Evolutionary conservation across 2,113 vertebrate species (phyloP).

Genomic region (Donacobius atricapilla): DNA sequence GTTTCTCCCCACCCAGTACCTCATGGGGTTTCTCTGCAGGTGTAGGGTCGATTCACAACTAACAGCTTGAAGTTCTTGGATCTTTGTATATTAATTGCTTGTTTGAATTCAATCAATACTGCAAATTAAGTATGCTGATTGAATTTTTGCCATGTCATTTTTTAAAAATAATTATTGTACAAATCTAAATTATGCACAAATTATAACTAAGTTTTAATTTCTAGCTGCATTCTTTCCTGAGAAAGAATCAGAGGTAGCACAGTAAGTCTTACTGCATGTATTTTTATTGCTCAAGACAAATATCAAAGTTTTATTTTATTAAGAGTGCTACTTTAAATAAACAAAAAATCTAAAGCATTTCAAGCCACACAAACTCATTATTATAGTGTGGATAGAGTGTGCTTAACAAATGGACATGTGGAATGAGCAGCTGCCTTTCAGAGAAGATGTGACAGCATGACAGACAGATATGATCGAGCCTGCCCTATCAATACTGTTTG

Average conservation of each 20-base stretch:
- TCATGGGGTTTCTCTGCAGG: background rate
- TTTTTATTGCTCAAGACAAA: background rate
- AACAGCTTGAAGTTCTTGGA: background rate
- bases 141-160: background rate
- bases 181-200: background rate
- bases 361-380: background rate
- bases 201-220: background rate
- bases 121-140: background rate
- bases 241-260: background rate
- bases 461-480: background rate
- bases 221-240: background rate
- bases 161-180: background rate
- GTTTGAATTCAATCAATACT: background rate
- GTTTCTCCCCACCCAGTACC: background rate
- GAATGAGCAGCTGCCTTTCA: conserved; percentile 35
- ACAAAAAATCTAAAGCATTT: conserved; percentile 23
- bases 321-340: conserved; percentile 27
- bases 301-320: conserved; percentile 32
- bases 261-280: background rate
- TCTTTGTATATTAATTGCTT: background rate
- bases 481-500: background rate
- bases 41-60: background rate
- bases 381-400: background rate
- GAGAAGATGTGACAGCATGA: background rate
- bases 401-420: background rate